phyloP scores from a whole-genome alignment of 2,888 invertebrate species.

The Boloria selene region DNA sequence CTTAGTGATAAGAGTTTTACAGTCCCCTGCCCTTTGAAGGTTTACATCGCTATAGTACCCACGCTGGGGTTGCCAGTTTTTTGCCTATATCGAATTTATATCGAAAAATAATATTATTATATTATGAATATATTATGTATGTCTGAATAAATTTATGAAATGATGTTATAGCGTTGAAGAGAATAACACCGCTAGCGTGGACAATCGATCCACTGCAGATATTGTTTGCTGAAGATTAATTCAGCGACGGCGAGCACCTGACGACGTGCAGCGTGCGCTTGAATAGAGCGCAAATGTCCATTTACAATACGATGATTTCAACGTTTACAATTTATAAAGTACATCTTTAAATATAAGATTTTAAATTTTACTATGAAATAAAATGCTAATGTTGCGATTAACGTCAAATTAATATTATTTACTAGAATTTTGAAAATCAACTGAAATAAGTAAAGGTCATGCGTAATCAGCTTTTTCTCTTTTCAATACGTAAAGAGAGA shows the following conservation, averaged over 20 bases:
- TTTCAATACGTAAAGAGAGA: too few relatives aligned
- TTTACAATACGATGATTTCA: constrained; percentile 16
- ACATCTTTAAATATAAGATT: neutral
- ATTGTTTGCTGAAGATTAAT: constrained; percentile 66
- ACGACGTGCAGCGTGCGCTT: constrained; percentile 25
- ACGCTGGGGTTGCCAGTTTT: too few relatives aligned
- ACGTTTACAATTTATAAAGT: constrained; percentile 27
- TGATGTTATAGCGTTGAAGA: neutral
- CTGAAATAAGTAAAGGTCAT: too few relatives aligned
- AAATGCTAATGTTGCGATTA: neutral
- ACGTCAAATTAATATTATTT: too few relatives aligned
- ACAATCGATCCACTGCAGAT: constrained; percentile 42
- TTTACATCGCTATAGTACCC: too few relatives aligned
- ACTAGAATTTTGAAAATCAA: too few relatives aligned
- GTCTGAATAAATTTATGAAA: neutral
- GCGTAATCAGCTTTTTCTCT: too few relatives aligned
- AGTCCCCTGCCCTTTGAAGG: too few relatives aligned
- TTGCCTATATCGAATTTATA: neutral
- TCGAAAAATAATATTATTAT: neutral
- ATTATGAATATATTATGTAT: neutral
- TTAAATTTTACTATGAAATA: neutral
- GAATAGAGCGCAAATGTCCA: constrained; percentile 21
- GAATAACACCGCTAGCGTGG: constrained; percentile 15
- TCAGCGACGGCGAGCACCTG: constrained; percentile 55
- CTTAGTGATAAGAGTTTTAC: too few relatives aligned